A percentile compares a stretch with the other conserved stretches of the same genome.
These are phyloP conservation scores for Acleris cristana DNA, from an alignment of 2,888 invertebrate species.

Conservation along the genomic window DNA sequence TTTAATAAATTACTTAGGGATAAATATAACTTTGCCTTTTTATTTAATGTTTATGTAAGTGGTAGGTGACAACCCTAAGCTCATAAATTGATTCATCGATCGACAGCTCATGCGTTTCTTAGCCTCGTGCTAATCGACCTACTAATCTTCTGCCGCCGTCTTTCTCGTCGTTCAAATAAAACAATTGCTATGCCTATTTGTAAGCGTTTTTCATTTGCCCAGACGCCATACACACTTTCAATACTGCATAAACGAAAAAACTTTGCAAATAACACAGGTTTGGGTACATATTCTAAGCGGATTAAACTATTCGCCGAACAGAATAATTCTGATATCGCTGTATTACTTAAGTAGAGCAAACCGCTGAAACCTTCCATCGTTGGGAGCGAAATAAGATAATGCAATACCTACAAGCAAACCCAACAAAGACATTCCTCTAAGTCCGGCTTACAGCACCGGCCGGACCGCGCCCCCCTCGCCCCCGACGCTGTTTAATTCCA, in stretches of 20 bases:
- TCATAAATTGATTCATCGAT: constrained; percentile 55
- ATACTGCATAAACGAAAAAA: not conserved
- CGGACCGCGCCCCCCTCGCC: constrained; percentile 47
- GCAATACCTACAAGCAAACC: constrained; percentile 47
- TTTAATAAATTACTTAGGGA: not conserved
- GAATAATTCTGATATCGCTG: constrained; percentile 9
- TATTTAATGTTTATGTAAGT: not conserved
- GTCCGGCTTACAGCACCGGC: constrained; percentile 69
- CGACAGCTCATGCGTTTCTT: constrained; percentile 62
- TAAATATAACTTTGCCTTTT: too few species aligned
- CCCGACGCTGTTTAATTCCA: constrained; percentile 79
- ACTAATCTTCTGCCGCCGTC: constrained; percentile 60
- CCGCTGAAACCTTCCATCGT: constrained; percentile 28
- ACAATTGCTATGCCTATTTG: not conserved
- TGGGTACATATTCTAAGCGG: not conserved
- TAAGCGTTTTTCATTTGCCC: constrained; percentile 8
- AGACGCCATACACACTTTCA: not conserved
- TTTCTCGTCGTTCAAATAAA: constrained; percentile 22
- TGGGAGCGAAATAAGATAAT: constrained; percentile 34
- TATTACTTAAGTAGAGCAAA: constrained; percentile 16
- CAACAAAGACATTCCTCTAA: constrained; percentile 77
- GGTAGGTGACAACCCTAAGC: constrained; percentile 56
- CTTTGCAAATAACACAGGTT: not conserved
- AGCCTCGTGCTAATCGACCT: constrained; percentile 74
- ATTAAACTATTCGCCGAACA: not conserved